Conservation (phyloP, 35 echinoderm and acorn worm species). For the Lytechinus pictus region DNA sequence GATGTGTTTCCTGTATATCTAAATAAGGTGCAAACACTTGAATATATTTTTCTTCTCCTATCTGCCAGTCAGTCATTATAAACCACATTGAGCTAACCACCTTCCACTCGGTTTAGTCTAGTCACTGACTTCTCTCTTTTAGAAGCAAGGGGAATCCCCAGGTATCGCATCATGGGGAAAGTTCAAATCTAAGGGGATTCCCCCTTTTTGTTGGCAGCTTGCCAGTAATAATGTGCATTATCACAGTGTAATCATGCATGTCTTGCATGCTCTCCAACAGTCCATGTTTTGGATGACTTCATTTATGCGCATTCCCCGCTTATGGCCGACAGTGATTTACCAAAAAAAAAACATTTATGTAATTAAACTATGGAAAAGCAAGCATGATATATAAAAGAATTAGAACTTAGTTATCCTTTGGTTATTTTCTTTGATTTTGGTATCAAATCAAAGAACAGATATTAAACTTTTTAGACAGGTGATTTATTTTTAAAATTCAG, state of each 20-base stretch:
- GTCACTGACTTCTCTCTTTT: background rate
- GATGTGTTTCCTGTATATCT: background rate
- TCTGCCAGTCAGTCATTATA: background rate
- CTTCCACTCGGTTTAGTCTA: background rate
- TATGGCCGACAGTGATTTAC: too few species aligned
- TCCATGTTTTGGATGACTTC: background rate
- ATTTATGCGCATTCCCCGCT: too few species aligned
- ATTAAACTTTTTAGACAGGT: too few species aligned
- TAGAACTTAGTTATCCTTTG: too few species aligned
- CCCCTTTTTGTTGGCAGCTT: background rate
- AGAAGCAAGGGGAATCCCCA: background rate
- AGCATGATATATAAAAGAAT: too few species aligned
- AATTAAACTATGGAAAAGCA: too few species aligned
- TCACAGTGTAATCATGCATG: background rate
- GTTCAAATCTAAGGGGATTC: background rate
- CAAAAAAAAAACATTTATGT: too few species aligned
- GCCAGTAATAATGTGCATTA: background rate
- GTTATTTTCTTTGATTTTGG: too few species aligned
- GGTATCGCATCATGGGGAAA: background rate
- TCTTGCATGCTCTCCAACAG: background rate
- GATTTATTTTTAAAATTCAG: too few species aligned
- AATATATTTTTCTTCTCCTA: background rate
- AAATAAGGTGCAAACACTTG: background rate
- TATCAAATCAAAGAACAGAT: too few species aligned
- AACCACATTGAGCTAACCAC: background rate